Conservation (phyloP, 2,797 vertebrate genomes). For the Catharus ustulatus region DNA sequence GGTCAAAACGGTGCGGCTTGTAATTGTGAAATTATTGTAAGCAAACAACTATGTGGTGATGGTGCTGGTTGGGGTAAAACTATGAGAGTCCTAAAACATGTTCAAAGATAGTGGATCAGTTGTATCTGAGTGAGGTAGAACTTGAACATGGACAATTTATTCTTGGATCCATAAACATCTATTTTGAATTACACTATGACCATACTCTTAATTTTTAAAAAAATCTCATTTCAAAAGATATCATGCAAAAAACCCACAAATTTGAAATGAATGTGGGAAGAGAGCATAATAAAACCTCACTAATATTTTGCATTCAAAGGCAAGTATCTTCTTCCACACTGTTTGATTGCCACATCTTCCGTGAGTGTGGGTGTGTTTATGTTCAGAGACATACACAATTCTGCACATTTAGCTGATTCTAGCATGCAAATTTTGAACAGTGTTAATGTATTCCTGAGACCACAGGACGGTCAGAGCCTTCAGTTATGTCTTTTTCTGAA, state of each 20-base stretch:
- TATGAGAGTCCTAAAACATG: background rate
- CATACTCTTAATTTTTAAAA: background rate
- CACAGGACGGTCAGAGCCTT: background rate
- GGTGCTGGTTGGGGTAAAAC: background rate
- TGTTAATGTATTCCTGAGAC: background rate
- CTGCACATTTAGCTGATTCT: background rate
- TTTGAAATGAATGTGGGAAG: background rate
- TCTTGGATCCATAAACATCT: background rate
- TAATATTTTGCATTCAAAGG: background rate
- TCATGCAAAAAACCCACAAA: background rate
- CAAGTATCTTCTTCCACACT: background rate
- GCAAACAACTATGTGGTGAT: background rate
- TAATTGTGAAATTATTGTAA: too few species aligned
- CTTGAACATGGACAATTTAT: background rate
- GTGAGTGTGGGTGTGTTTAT: background rate
- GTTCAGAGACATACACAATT: background rate
- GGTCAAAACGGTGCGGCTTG: too few species aligned
- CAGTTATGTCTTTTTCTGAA: background rate
- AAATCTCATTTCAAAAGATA: background rate
- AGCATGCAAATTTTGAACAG: background rate
- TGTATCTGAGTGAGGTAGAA: background rate
- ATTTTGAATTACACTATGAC: background rate
- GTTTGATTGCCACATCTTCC: background rate
- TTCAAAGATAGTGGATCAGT: background rate
- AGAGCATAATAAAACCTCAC: accelerated